Percentiles rank a stretch among this genome's conserved stretches.
Conservation (phyloP, 2,888 invertebrate genomes). For the Dicycla oo region DNA sequence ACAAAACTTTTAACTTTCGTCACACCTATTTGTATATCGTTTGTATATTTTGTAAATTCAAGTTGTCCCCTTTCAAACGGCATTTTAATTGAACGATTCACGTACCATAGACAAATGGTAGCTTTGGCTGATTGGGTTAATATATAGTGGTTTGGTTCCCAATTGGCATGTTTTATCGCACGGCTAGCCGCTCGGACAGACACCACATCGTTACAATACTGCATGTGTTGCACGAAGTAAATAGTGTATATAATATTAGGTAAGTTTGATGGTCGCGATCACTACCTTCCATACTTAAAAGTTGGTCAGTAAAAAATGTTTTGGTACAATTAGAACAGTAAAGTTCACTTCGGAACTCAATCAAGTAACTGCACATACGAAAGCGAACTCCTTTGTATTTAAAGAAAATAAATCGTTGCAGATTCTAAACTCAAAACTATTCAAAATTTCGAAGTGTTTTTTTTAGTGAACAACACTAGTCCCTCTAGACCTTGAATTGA, state of each 20-base stretch:
- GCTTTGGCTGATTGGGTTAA: constrained; percentile 82
- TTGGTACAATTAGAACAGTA: background rate
- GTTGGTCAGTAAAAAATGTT: too few species aligned
- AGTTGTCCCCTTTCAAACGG: constrained; percentile 65
- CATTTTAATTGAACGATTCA: constrained; percentile 16
- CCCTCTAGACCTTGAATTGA: background rate
- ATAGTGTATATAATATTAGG: constrained; percentile 39
- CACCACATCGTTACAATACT: constrained; percentile 71
- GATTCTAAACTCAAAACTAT: background rate
- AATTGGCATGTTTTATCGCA: constrained; percentile 81
- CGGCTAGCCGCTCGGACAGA: constrained; percentile 70
- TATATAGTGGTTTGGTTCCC: constrained; percentile 76
- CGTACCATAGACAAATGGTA: constrained; percentile 62
- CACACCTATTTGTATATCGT: too few species aligned
- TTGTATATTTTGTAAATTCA: background rate
- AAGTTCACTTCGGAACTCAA: background rate
- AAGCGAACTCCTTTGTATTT: background rate
- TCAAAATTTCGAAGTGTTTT: background rate
- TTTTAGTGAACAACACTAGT: background rate
- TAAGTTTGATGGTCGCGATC: constrained; percentile 5
- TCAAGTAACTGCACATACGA: background rate
- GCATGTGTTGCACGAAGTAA: constrained; percentile 70
- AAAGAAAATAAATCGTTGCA: background rate
- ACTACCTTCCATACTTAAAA: background rate
- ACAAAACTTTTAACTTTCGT: background rate